Evolutionary conservation across 2,113 vertebrate species (phyloP), one percentile per base, ranked within the genome.

Genomic region (Callaeas wilsoni): DNA sequence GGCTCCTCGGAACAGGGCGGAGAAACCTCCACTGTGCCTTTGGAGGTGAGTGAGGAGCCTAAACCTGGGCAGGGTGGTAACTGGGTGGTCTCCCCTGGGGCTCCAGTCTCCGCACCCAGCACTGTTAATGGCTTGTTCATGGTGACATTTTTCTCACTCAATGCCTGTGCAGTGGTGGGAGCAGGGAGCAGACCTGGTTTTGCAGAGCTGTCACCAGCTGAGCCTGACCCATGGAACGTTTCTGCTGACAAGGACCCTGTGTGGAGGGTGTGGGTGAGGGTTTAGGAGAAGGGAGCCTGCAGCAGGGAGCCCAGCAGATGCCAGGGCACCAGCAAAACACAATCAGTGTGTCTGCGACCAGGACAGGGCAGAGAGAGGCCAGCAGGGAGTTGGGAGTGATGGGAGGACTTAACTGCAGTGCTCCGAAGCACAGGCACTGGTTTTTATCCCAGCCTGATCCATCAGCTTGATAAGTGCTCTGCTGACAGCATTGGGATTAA

Each of bases 211-310:
- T 33, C 16, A 3, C 26, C 13, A 22, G 33, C 55, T 70, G 65
- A 70, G 37, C 63, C 30, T 80, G 39, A 55, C 16, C 30, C 9
- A 0, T 3, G 12, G 42, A 44, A 16, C 17, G 0, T 35, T 77
- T 4, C 17, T 67, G 64, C 1, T 0, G 2, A 3, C 27, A 15
- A 52, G n/a, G 44, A 63, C 9, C 7, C 47, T 42, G 21, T 1
- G 2, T 18, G 30, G 69, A 49, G 20, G 11, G 6, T 14, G 16
- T 0, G 0, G 10, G 21, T 68, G 17, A 35, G 39, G 44, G 15
- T 63, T 84, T 35, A 35, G 2, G 2, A 32, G 23, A 12, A 6
- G 17, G 50, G 16, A 37, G 4, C 19, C 46, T 37, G 71, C 13
- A 50, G 35, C 41, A 55, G 21, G 5, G 33, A 93, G 47, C 83